phyloP scores from a whole-genome alignment of 2,888 invertebrate species.

The Leptura quadrifasciata region DNA sequence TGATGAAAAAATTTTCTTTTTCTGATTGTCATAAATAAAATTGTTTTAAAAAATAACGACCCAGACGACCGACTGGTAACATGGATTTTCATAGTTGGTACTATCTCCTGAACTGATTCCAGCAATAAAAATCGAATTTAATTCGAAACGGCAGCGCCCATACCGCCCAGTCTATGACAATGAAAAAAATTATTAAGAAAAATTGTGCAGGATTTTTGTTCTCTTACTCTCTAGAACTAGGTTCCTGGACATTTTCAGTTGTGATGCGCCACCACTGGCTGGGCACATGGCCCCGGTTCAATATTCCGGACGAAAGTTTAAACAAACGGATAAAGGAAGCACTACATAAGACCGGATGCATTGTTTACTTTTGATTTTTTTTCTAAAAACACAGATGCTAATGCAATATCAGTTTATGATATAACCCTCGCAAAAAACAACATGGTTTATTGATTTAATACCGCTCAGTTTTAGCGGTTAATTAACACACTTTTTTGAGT shows the following conservation, averaged over 20 bases:
- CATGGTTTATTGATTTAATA: slow-evolving; percentile 38
- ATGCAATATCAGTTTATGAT: slow-evolving; percentile 32
- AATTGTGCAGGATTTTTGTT: too few species aligned
- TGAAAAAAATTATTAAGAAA: too few species aligned
- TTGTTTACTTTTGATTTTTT: slow-evolving; percentile 62
- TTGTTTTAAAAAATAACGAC: too few species aligned
- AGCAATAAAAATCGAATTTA: too few species aligned
- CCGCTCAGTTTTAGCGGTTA: slow-evolving; percentile 40
- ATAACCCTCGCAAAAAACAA: slow-evolving; percentile 30
- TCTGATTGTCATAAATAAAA: too few species aligned
- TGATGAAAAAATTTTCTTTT: too few species aligned
- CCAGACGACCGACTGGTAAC: too few species aligned
- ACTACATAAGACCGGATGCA: slow-evolving; percentile 62
- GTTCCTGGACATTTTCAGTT: neutral
- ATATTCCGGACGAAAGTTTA: slow-evolving; percentile 63
- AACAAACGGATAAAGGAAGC: slow-evolving; percentile 64
- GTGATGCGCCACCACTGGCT: slow-evolving; percentile 42
- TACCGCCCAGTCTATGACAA: too few species aligned
- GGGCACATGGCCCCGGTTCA: slow-evolving; percentile 63
- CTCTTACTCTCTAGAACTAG: too few species aligned
- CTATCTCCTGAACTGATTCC: too few species aligned
- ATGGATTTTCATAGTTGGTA: too few species aligned
- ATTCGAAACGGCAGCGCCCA: too few species aligned
- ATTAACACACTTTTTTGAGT: slow-evolving; percentile 38
- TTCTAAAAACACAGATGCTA: slow-evolving; percentile 50